Conservation (phyloP, 2,797 vertebrate genomes). For the Etheostoma nigrum region DNA sequence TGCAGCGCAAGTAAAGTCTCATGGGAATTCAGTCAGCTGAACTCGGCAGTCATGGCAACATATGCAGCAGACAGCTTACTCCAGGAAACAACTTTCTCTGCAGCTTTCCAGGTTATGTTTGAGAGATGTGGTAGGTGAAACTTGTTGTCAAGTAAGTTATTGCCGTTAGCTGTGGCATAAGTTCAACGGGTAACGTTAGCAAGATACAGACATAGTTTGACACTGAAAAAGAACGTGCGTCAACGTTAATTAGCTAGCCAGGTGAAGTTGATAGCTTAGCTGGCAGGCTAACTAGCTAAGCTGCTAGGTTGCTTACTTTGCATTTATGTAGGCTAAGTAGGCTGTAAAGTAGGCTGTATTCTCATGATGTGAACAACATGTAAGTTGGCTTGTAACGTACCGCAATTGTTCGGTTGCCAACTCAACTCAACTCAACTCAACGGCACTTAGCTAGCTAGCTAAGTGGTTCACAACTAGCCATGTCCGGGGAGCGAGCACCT, state of each 20-base stretch:
- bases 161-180: fast-evolving
- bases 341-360: slow-evolving; percentile 17
- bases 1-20: slow-evolving; percentile 33
- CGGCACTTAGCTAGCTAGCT: no score
- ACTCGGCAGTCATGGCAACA: slow-evolving; percentile 66
- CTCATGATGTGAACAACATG: not conserved
- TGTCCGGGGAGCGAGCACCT: slow-evolving; percentile 63
- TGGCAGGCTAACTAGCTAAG: no score
- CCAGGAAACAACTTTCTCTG: not conserved
- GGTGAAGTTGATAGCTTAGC: no score
- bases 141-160: no score
- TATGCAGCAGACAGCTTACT: slow-evolving; percentile 9
- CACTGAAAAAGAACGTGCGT: not conserved
- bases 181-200: not conserved
- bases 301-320: no score
- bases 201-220: not conserved
- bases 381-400: not conserved
- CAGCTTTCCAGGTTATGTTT: not conserved
- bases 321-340: slow-evolving; percentile 33
- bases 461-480: not conserved
- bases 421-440: not conserved
- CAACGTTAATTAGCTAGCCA: slow-evolving; percentile 16
- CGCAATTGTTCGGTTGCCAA: not conserved
- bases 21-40: not conserved
- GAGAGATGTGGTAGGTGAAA: not conserved